Base-by-base conservation (phyloP, 2,888 invertebrate species). In the Anodontia alba region DNA sequence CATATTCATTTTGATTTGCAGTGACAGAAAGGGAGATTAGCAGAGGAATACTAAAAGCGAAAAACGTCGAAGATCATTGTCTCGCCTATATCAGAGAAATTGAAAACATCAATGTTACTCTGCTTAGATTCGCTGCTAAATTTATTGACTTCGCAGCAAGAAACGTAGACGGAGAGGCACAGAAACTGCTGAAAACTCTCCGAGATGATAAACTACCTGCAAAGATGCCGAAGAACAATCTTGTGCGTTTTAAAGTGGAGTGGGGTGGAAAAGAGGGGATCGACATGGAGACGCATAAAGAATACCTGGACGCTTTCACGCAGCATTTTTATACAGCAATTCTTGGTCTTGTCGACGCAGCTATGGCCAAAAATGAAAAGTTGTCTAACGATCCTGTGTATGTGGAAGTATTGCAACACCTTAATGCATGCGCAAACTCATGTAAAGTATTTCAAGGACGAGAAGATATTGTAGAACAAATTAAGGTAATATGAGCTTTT, bases 11-110 rank as follows among this genome's bases (percentile, higher is more conserved):
- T 20, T 26, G 23, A 5, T 54, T 87, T 81, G 42, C 94, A 98
- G 99, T 99, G 33, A 99, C 99, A 0, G 99, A 99, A 95, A 96
- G 99, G 66, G 99, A 99, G 95, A 98, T 99, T 0, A 98, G 99
- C 89, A 98, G 99, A 92, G 99, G 99, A 0, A 96, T 99, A 7
- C 95, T 99, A 26, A 97, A 97, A 92, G 98, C 99, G 0, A 97
- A 97, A 92, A 98, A 99, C 93, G 98, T 98, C 0, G 97, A 98
- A 94, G 98, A 99, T 92, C 99, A 99, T 94, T 98, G 98, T 91
- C 95, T 99, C 62, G 98, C 98, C 0, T 99, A 99, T 95, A 93
- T 96, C 43, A 96, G 99, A 76, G 98, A 98, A 94, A 99, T 99
- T 94, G 98, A 98, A 95, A 99, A 99, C 94, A 99, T 99, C 80